Evolutionary conservation across 2,797 vertebrate genomes (phyloP).

Genomic region (Pseudotriccus pelzelni): DNA sequence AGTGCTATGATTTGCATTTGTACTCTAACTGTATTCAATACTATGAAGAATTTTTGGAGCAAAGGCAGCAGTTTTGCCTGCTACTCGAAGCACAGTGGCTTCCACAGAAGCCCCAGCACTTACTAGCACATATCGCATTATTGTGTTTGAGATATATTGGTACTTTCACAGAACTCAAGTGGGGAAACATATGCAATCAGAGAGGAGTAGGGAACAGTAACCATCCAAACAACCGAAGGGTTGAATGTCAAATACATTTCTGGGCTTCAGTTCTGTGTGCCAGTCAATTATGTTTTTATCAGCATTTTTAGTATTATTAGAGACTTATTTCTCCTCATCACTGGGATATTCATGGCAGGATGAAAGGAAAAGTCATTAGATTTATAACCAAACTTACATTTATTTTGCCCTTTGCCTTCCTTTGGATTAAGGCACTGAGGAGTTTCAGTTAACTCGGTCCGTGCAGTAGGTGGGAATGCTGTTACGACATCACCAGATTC

Average conservation of each 20-base stretch:
- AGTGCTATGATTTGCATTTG: neutral
- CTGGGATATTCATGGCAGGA: neutral
- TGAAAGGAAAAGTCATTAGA: neutral
- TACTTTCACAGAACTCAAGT: neutral
- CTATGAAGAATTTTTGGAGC: neutral
- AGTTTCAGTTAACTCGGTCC: neutral
- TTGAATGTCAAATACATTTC: neutral
- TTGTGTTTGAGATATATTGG: neutral
- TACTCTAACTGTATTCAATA: neutral
- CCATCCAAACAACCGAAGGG: neutral
- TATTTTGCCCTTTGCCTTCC: neutral
- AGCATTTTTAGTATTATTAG: neutral
- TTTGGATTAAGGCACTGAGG: neutral
- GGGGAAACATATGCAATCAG: neutral
- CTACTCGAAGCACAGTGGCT: neutral
- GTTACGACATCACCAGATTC: neutral
- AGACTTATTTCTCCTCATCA: neutral
- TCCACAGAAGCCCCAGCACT: neutral
- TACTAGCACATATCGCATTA: neutral
- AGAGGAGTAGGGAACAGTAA: neutral
- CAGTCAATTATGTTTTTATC: neutral
- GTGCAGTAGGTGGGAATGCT: rapidly evolving
- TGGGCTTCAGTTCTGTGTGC: neutral
- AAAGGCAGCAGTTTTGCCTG: neutral
- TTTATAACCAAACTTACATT: neutral